These are phyloP conservation scores for Ornithorhynchus anatinus DNA, from an alignment of 2,113 vertebrate genomes.

Conservation along the genomic window DNA sequence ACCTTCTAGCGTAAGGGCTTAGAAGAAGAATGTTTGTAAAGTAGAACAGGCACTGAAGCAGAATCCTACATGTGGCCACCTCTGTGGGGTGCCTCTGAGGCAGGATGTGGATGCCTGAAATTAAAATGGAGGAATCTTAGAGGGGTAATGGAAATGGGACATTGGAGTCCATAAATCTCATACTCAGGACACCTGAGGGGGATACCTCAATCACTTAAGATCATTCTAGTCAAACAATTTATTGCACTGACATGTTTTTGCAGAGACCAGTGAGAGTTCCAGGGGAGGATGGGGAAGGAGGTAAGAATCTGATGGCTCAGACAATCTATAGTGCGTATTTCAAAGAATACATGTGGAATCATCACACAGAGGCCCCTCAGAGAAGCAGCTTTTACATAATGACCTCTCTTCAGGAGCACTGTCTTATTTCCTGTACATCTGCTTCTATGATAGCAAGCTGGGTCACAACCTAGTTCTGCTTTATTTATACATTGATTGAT, in stretches of 20 bases:
- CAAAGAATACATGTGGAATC: background rate
- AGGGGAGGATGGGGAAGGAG: conserved; percentile 8
- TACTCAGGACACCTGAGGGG: conserved; percentile 50
- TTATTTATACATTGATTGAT: no score
- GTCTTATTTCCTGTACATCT: background rate
- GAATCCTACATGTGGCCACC: conserved; percentile 66
- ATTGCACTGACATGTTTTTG: conserved; percentile 16
- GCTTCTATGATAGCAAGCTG: conserved; percentile 12
- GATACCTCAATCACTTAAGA: conserved; percentile 38
- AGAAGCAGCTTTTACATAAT: conserved; percentile 20
- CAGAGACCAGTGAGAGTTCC: background rate
- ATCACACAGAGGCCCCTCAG: conserved; percentile 17
- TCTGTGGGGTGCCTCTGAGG: conserved; percentile 65
- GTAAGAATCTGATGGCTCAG: conserved; percentile 20
- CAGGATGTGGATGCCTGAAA: conserved; percentile 71
- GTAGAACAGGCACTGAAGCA: conserved; percentile 65
- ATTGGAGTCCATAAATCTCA: conserved; percentile 56
- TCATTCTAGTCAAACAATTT: conserved; percentile 31
- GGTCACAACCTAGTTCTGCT: no score
- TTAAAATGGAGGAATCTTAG: conserved; percentile 62
- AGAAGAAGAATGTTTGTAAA: conserved; percentile 68
- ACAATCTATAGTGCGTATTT: conserved; percentile 8
- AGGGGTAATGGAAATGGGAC: conserved; percentile 61
- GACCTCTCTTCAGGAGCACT: background rate
- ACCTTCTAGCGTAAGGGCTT: conserved; percentile 54